A percentile compares a stretch with the other conserved stretches of the same genome.
These are phyloP conservation scores for Lycodopsis pacificus DNA, from an alignment of 2,797 vertebrate genomes.

Conservation along the genomic window DNA sequence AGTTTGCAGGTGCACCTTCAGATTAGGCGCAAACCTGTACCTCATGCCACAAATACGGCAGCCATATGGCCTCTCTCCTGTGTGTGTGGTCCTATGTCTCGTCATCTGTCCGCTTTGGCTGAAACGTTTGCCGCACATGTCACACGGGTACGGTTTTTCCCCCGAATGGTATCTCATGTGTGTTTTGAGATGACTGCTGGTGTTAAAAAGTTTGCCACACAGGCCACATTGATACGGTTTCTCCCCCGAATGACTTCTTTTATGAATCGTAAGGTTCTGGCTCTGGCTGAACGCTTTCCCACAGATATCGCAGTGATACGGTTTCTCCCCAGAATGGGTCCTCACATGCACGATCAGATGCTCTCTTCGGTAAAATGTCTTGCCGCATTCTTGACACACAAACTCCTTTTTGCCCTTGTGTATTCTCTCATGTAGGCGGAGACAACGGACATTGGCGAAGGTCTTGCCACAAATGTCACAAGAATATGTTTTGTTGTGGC, in stretches of 20 bases:
- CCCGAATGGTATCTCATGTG: constrained; percentile 60
- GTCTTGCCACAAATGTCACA: constrained; percentile 41
- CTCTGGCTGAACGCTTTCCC: constrained; percentile 58
- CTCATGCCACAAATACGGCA: constrained; percentile 53
- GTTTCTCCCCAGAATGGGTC: constrained; percentile 59
- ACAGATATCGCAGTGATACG: constrained; percentile 56
- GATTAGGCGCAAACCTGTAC: constrained; percentile 52
- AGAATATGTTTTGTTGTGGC: constrained; percentile 28
- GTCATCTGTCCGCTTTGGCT: constrained; percentile 45
- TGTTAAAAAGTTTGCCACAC: constrained; percentile 55
- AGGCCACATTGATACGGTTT: constrained; percentile 37
- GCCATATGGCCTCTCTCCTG: constrained; percentile 44
- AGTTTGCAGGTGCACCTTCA: constrained; percentile 44
- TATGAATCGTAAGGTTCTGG: constrained; percentile 52
- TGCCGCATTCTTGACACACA: constrained; percentile 56
- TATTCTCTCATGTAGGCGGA: constrained; percentile 38
- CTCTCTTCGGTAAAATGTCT: constrained; percentile 35
- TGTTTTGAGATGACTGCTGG: constrained; percentile 40
- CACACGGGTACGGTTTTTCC: constrained; percentile 44
- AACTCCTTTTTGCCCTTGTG: constrained; percentile 21
- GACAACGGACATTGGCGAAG: constrained; percentile 4
- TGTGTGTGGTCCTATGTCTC: constrained; percentile 43
- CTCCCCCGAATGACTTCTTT: constrained; percentile 52
- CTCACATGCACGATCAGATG: constrained; percentile 48
- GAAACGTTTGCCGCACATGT: constrained; percentile 55